Percentiles rank a stretch among this genome's conserved stretches.
phyloP scores from a whole-genome alignment of 2,113 vertebrate genomes.

The Mixornis gularis region DNA sequence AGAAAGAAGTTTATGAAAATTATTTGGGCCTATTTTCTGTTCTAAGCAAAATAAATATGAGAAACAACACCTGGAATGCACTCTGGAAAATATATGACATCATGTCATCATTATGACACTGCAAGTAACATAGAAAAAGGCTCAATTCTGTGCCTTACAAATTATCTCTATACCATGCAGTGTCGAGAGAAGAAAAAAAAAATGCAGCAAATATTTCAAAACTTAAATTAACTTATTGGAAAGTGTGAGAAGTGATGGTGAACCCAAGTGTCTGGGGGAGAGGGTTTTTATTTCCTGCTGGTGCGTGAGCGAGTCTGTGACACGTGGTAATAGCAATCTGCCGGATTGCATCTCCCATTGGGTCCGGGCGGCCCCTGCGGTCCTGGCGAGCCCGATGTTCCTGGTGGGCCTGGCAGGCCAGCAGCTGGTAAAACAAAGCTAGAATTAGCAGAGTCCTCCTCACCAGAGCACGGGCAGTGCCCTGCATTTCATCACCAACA shows the following conservation, averaged over 20 bases:
- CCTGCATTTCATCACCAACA: rapidly evolving
- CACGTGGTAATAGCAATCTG: conserved; percentile 77
- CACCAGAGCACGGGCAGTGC: rapidly evolving
- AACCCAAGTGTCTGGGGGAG: not conserved
- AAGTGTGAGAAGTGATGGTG: not conserved
- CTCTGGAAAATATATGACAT: conserved; percentile 46
- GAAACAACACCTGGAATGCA: conserved; percentile 68
- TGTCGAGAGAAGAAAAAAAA: not conserved
- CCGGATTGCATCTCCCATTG: conserved; percentile 81
- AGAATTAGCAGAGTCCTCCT: conserved; percentile 11
- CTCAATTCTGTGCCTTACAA: conserved; percentile 25
- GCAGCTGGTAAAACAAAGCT: conserved; percentile 72
- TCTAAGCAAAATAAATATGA: conserved; percentile 52
- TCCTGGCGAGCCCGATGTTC: conserved; percentile 72
- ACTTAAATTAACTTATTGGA: conserved; percentile 9
- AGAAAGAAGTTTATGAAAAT: conserved; percentile 26
- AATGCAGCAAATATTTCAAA: conserved; percentile 34
- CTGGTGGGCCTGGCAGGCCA: conserved; percentile 69
- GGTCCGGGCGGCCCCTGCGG: conserved; percentile 80
- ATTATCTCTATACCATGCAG: not conserved
- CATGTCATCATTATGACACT: conserved; percentile 2
- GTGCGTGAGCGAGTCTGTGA: conserved; percentile 56
- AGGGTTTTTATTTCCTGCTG: conserved; percentile 59
- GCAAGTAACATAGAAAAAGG: conserved; percentile 26
- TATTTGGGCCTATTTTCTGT: conserved; percentile 23